These are phyloP conservation scores for Scaptomyza graminum DNA, from an alignment of 1,140 invertebrate species.

Conservation along the genomic window DNA sequence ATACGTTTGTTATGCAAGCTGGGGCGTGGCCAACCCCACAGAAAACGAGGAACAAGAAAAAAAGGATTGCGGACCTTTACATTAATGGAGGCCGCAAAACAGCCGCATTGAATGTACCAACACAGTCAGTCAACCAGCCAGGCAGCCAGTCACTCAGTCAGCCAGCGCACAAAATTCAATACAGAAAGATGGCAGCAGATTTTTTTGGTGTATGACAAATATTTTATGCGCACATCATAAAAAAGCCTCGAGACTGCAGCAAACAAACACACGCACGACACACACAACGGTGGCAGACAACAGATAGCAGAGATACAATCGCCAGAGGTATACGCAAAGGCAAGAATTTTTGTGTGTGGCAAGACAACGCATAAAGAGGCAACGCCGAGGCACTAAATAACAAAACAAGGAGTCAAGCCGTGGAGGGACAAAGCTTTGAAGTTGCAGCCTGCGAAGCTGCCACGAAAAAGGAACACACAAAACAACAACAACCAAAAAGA, in stretches of 20 bases:
- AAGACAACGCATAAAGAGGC: conserved; percentile 56
- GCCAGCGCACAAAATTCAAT: conserved; percentile 34
- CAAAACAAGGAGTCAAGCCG: conserved; percentile 42
- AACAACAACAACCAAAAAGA: conserved; percentile 34
- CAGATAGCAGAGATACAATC: conserved; percentile 51
- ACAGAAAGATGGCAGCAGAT: conserved; percentile 49
- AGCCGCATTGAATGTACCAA: conserved; percentile 33
- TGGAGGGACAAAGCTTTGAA: conserved; percentile 55
- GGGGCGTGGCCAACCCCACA: conserved; percentile 58
- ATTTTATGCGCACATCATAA: conserved; percentile 81
- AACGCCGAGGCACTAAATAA: conserved; percentile 54
- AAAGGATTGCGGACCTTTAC: conserved; percentile 70
- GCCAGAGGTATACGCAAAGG: conserved; percentile 47
- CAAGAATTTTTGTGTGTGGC: conserved; percentile 40
- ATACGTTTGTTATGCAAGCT: conserved; percentile 75
- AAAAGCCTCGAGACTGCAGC: conserved; percentile 66
- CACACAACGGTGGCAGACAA: conserved; percentile 31
- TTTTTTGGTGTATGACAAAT: conserved; percentile 77
- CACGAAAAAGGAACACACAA: conserved; percentile 42
- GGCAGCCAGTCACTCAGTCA: conserved; percentile 14
- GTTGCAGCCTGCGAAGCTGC: conserved; percentile 50
- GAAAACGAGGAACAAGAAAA: conserved; percentile 3
- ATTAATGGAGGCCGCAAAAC: conserved; percentile 60
- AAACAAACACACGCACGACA: conserved; percentile 35
- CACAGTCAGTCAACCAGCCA: conserved; percentile 14